Conservation (phyloP, 35 echinoderm and acorn worm species). For the Amphiura filiformis region DNA sequence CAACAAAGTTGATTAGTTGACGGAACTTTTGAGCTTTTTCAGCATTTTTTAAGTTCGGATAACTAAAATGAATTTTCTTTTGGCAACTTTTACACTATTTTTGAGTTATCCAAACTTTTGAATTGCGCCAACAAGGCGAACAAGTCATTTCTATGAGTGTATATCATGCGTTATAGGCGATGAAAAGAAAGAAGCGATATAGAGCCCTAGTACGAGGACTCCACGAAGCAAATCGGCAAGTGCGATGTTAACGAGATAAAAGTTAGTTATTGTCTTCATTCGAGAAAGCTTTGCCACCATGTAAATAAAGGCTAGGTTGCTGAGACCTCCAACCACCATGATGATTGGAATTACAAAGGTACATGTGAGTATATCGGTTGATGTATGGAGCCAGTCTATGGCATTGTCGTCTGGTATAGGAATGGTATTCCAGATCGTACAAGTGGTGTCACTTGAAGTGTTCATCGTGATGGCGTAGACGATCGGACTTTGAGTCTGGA, state of each 20-base stretch:
- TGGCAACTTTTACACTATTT: too few species aligned
- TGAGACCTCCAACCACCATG: neutral
- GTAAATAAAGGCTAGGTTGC: neutral
- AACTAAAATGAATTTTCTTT: too few species aligned
- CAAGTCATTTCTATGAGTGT: too few species aligned
- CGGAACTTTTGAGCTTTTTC: too few species aligned
- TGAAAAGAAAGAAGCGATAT: neutral
- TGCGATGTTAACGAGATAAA: neutral
- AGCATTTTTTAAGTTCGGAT: too few species aligned
- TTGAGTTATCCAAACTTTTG: too few species aligned
- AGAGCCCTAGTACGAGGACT: neutral
- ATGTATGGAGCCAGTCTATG: neutral
- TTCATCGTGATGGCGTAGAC: too few species aligned
- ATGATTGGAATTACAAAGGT: neutral
- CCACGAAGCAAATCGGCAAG: neutral
- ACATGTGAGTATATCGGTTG: neutral
- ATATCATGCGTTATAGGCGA: neutral
- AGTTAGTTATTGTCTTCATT: neutral
- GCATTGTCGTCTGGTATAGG: neutral
- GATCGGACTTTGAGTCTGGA: too few species aligned
- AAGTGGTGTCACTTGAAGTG: too few species aligned
- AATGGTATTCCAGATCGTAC: too few species aligned
- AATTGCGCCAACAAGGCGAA: too few species aligned
- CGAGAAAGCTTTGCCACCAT: neutral
- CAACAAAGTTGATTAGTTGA: too few species aligned